Percentiles rank a stretch among this genome's conserved stretches.
These are phyloP conservation scores for Steinernema scapterisci DNA, from an alignment of 2,888 invertebrate species.

Conservation along the genomic window DNA sequence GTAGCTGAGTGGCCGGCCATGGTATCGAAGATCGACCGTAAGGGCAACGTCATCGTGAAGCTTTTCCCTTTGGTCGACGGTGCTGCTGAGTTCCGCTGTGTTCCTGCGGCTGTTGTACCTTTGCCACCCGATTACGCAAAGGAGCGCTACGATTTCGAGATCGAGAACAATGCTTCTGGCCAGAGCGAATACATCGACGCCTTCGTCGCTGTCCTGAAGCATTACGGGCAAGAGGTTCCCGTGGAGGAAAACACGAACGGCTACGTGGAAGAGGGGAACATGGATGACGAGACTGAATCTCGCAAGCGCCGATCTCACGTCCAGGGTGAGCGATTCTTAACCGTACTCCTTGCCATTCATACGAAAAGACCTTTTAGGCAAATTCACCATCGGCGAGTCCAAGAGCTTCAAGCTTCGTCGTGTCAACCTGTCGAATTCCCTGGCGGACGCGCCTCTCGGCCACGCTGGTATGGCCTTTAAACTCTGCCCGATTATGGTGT, in stretches of 20 bases:
- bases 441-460: neutral
- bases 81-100: neutral
- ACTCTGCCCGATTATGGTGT: neutral
- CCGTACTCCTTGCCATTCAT: neutral
- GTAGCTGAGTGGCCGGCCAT: constrained; percentile 12
- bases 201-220: neutral
- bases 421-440: neutral
- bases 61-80: neutral
- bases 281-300: neutral
- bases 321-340: neutral
- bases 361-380: neutral
- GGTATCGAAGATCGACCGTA: neutral
- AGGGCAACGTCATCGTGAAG: neutral
- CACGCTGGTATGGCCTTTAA: neutral
- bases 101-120: neutral
- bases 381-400: neutral
- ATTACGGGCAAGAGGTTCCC: neutral
- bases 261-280: neutral
- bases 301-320: neutral
- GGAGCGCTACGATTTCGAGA: constrained; percentile 3
- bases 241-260: neutral
- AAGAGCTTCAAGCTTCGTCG: constrained; percentile 21
- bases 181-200: constrained; percentile 17
- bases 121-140: neutral
- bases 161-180: constrained; percentile 18